A percentile compares a stretch with the other conserved stretches of the same genome.
These are phyloP conservation scores for Apus apus DNA, from an alignment of 2,113 vertebrate species.

Conservation along the genomic window DNA sequence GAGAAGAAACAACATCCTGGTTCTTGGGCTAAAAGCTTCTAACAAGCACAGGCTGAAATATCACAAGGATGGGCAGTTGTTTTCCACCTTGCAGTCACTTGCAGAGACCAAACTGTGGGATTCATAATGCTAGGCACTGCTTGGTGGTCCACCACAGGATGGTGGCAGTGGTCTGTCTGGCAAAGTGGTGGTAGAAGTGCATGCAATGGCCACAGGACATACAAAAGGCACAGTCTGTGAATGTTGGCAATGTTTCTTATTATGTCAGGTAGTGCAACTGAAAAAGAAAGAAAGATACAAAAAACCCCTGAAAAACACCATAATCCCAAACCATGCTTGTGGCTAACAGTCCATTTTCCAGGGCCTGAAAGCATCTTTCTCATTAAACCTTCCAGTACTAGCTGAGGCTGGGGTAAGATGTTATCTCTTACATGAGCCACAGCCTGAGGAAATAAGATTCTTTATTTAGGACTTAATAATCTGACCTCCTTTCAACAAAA, in stretches of 20 bases:
- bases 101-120: background rate
- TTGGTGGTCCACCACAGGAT: background rate
- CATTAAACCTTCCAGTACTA: background rate
- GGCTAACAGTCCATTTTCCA: background rate
- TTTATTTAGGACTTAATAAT: constrained; percentile 27
- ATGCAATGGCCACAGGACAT: background rate
- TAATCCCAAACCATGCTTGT: background rate
- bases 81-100: background rate
- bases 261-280: background rate
- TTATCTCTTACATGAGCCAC: background rate
- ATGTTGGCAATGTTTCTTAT: background rate
- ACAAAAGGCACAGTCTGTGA: background rate
- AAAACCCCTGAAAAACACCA: background rate
- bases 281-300: background rate
- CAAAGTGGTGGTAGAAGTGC: background rate
- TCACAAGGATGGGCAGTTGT: background rate
- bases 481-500: constrained; percentile 6
- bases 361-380: background rate
- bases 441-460: constrained; percentile 37
- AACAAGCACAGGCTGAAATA: background rate
- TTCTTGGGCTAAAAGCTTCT: background rate
- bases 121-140: background rate
- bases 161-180: background rate
- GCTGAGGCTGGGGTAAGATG: background rate
- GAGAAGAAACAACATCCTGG: background rate